Evolutionary conservation across 2,113 vertebrate species (phyloP).

Genomic region (Oceanodroma tethys): DNA sequence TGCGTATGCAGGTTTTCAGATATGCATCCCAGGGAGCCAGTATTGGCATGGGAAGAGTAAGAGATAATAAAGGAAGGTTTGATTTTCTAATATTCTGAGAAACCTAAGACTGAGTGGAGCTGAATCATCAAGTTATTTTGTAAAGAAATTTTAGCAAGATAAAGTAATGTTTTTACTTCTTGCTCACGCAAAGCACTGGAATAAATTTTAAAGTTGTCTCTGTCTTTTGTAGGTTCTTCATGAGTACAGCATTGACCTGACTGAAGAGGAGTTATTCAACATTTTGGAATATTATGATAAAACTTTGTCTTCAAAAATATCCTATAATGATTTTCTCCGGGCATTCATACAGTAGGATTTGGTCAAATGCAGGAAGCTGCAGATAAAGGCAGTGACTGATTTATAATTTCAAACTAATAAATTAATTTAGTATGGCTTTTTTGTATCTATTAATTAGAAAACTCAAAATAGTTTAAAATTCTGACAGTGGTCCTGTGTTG

Average conservation of each 20-base stretch:
- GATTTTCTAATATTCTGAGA: background rate
- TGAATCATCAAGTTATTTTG: background rate
- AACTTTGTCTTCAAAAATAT: slow-evolving; percentile 69
- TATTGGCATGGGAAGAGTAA: background rate
- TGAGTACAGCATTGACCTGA: slow-evolving; percentile 66
- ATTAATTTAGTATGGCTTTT: background rate
- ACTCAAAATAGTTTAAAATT: slow-evolving; percentile 41
- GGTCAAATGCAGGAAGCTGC: background rate
- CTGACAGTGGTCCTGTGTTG: background rate
- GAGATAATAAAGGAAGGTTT: background rate
- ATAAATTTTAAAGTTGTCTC: background rate
- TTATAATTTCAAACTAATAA: slow-evolving; percentile 36
- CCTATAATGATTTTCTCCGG: slow-evolving; percentile 79
- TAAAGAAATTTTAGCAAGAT: background rate
- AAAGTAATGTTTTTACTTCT: background rate
- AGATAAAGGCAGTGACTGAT: slow-evolving; percentile 32
- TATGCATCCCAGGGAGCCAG: background rate
- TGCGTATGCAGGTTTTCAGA: background rate
- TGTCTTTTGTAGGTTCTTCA: slow-evolving; percentile 66
- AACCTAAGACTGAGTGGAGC: background rate
- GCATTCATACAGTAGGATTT: slow-evolving; percentile 71
- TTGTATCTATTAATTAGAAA: slow-evolving; percentile 44
- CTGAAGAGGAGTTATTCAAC: slow-evolving; percentile 76
- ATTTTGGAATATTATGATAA: slow-evolving; percentile 77
- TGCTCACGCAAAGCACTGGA: background rate